A percentile compares a stretch with the other conserved stretches of the same genome.
These are phyloP conservation scores for Tipula vernalis DNA, from an alignment of 2,888 invertebrate genomes.

Conservation along the genomic window DNA sequence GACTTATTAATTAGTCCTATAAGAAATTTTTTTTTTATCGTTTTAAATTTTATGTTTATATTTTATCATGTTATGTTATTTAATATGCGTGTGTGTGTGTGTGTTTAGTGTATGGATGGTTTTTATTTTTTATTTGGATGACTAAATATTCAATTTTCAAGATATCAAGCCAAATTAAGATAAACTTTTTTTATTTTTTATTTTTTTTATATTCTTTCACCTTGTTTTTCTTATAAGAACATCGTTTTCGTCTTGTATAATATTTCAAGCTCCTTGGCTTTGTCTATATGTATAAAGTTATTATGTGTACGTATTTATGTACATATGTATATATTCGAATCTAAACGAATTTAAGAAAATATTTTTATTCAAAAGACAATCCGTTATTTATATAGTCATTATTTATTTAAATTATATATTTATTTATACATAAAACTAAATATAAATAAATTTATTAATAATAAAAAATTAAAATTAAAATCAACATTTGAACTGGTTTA, in stretches of 20 bases:
- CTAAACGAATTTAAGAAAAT: neutral
- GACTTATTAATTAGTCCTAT: neutral
- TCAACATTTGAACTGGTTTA: constrained; percentile 4
- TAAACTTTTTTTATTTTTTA: neutral
- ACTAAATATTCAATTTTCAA: neutral
- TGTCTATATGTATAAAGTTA: neutral
- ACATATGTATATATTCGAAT: no score
- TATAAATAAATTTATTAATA: neutral
- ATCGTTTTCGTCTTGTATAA: neutral
- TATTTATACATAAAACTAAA: neutral
- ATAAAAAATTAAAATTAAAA: neutral
- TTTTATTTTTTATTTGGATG: neutral
- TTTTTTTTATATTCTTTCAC: neutral
- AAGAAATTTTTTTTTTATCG: neutral
- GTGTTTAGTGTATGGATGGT: neutral
- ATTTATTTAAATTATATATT: neutral
- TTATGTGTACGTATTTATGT: no score
- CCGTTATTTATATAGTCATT: neutral
- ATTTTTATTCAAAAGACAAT: neutral
- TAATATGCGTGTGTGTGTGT: neutral
- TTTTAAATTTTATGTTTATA: neutral
- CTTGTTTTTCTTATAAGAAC: neutral
- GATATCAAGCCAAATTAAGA: neutral
- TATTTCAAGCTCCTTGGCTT: neutral
- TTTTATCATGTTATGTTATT: neutral